These are phyloP conservation scores for Sarcophaga peregrina DNA, from an alignment of 1,140 invertebrate species.

Conservation along the genomic window DNA sequence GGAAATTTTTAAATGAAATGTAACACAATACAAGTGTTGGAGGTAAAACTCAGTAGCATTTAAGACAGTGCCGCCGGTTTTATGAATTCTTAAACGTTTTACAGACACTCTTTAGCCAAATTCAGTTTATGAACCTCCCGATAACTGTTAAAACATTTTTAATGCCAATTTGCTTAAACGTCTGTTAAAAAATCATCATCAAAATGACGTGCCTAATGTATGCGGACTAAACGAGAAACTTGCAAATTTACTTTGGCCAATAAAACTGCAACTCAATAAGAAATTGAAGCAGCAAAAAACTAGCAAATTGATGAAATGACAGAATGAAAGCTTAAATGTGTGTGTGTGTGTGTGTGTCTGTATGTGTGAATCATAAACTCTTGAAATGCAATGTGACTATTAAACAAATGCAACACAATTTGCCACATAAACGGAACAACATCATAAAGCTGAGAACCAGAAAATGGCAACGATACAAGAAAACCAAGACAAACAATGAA, in stretches of 20 bases:
- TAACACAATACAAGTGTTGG: too few relatives aligned
- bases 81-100: too few relatives aligned
- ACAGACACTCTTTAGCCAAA: background rate
- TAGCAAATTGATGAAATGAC: background rate
- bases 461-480: background rate
- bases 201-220: background rate
- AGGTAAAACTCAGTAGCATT: too few relatives aligned
- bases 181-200: background rate
- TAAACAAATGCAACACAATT: slow-evolving; percentile 29
- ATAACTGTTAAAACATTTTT: background rate
- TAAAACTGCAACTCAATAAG: background rate
- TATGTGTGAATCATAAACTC: slow-evolving; percentile 24
- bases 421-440: background rate
- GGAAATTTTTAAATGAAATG: too few relatives aligned
- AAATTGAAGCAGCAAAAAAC: background rate
- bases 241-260: background rate
- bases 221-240: background rate
- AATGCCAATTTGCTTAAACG: background rate
- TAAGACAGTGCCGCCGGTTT: too few relatives aligned
- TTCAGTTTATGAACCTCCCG: background rate
- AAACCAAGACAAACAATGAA: background rate
- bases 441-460: background rate
- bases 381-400: slow-evolving; percentile 28
- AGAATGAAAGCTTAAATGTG: background rate
- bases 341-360: too few relatives aligned